These are phyloP conservation scores for Champsocephalus gunnari DNA, from an alignment of 2,797 vertebrate genomes.

Conservation along the genomic window DNA sequence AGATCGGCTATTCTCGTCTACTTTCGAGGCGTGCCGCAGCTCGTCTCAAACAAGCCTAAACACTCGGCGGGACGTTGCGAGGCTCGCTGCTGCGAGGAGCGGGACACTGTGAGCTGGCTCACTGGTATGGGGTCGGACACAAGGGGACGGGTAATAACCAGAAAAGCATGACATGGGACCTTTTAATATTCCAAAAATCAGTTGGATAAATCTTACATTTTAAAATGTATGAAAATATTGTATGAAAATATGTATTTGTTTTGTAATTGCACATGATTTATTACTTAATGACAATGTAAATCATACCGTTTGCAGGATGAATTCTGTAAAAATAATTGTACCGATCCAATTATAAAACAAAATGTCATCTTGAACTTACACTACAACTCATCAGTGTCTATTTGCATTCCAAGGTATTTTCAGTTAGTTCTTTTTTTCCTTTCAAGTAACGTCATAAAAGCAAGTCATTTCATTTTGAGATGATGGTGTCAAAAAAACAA, in stretches of 20 bases:
- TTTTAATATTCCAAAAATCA: not conserved
- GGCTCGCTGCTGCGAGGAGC: no score
- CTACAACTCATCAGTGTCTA: no score
- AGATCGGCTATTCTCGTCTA: no score
- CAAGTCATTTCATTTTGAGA: not conserved
- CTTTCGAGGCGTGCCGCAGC: no score
- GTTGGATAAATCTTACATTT: not conserved
- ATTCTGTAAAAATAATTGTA: not conserved
- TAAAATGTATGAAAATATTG: not conserved
- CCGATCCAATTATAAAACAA: not conserved
- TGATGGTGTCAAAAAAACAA: conserved; percentile 35
- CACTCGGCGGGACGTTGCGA: no score
- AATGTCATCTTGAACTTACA: no score
- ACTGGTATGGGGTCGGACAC: no score
- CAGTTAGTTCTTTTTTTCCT: not conserved
- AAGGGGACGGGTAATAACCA: no score
- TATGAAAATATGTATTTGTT: not conserved
- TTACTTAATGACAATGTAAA: not conserved
- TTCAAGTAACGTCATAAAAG: conserved; percentile 6
- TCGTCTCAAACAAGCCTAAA: no score
- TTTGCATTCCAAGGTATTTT: no score
- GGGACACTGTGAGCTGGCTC: no score
- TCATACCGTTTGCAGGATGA: not conserved
- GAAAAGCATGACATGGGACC: no score
- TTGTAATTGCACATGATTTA: not conserved